Base-by-base conservation (phyloP, 2,113 vertebrate species). In the Coregonus clupeaformis region DNA sequence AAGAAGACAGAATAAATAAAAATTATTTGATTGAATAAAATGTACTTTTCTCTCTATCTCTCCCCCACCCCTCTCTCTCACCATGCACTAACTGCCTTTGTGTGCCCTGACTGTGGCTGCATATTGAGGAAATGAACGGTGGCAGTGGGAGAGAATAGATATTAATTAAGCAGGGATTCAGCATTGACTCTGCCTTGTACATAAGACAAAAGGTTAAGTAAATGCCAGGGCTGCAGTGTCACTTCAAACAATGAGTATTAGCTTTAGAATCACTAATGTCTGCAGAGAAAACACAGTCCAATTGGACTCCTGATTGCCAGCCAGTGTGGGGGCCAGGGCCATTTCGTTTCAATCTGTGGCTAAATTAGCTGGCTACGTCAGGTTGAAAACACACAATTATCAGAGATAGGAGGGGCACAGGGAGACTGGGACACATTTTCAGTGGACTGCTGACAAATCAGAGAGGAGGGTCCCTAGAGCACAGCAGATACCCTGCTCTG, bases 211-310 rank as follows among this genome's bases (percentile, higher is more conserved):
- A 98, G 97, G 97, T 99, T 99, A 98, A 98, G 96, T 97, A 99
- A 99, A 99, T 99, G 96, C 95, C 96, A 98, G 94, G 94, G 94
- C 94, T 89, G 91, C 93, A 90, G 93, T 96, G 95, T 94, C 95
- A 97, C 96, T 95, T 97, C 97, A 98, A 98, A 98, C 96, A 98
- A 96, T 96, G 95, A 95, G 96, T 98, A 97, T 99, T 99, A 98
- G 96, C 97, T 98, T 97, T 97, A 95, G 96, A 97, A 97, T 98
- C 95, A 96, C 96, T 95, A 95, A 95, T 94, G 95, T 97, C 96
- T 96, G 94, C 95, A 92, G 95, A 97, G 95, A 95, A 96, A 98
- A 97, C 94, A 95, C 94, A 95, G 94, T 96, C 93, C 93, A 95
- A 95, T 92, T 94, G 93, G 90, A 93, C 91, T 93, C 89, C 93